Conservation (phyloP, 1,140 invertebrate species). For the Theocolax elegans region DNA sequence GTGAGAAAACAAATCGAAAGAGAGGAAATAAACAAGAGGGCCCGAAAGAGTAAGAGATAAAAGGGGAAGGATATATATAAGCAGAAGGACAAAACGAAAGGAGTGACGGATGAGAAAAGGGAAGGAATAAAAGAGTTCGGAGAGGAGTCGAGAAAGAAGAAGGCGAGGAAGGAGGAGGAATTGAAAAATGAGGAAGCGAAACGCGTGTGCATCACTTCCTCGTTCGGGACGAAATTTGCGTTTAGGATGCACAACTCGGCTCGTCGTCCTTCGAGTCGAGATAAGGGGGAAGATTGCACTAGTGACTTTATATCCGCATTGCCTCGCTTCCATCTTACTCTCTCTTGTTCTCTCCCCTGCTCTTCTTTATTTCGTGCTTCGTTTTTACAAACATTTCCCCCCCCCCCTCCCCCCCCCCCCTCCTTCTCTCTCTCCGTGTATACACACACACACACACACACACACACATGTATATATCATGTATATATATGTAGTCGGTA, state of each 20-base stretch:
- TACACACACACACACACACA: no score
- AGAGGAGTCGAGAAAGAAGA: background rate
- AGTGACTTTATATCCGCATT: background rate
- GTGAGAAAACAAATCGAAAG: constrained; percentile 35
- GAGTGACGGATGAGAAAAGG: constrained; percentile 33
- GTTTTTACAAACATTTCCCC: constrained; percentile 18
- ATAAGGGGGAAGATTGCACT: constrained; percentile 9
- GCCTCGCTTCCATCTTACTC: no score
- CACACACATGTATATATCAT: no score
- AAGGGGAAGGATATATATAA: constrained; percentile 25
- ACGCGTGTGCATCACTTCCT: background rate
- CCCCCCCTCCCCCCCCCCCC: no score
- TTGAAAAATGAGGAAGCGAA: constrained; percentile 31
- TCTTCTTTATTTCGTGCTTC: background rate
- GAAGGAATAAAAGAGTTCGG: constrained; percentile 6
- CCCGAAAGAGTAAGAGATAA: constrained; percentile 31
- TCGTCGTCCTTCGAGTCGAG: background rate
- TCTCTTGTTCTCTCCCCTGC: background rate
- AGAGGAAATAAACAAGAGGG: constrained; percentile 34
- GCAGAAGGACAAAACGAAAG: constrained; percentile 23
- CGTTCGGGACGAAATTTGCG: constrained; percentile 11
- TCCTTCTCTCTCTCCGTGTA: no score
- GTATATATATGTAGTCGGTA: no score
- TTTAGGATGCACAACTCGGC: constrained; percentile 4
- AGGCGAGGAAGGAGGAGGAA: background rate